Evolutionary conservation across 2,113 vertebrate species (phyloP), one percentile per base, ranked within the genome.

Genomic region (Gorsachius goisagi): DNA sequence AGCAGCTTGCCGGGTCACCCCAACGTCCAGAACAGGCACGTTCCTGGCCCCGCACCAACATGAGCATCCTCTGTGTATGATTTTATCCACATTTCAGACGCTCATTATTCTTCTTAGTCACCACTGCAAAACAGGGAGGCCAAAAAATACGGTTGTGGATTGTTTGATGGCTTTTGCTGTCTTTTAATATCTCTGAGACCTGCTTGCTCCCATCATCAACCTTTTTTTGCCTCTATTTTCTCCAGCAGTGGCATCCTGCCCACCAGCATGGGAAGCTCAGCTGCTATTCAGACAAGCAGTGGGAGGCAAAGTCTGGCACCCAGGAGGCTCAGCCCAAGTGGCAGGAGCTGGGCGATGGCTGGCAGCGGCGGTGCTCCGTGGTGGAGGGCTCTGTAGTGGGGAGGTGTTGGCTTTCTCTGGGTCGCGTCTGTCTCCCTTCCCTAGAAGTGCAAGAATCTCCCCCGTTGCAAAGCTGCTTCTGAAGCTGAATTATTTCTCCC

Each of bases 351-450:
- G 53, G 53, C 5, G 63, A 37, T 0, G 41, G 44, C 66, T 59
- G 5, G 60, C 60, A n/a, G 41, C 4, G 0, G 60, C 1, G 24
- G 45, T 3, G 26, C 16, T 22, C n/a, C 9, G 3, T 3, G 52
- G 66, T 9, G 7, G 33, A 14, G 26, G 20, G 50, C n/a, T 64
- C 59, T 8, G 20, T 20, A 32, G 15, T 1, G 15, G 53, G 9
- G 5, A 23, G 64, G 47, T 9, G 75, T 49, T 47, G 19, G 33
- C 39, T 12, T 33, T 56, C 41, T 16, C 39, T 30, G 62, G 53
- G 63, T 37, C 33, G 23, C 6, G 2, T 19, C 21, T 27, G 11
- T 44, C 62, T 89, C 45, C 45, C 6, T 32, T 13, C 28, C 44
- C 69, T 53, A 16, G 18, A 53, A 39, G 8, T 14, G 15, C 33